Evolutionary conservation across 2,113 vertebrate genomes (phyloP).

Genomic region (Crotophaga sulcirostris): DNA sequence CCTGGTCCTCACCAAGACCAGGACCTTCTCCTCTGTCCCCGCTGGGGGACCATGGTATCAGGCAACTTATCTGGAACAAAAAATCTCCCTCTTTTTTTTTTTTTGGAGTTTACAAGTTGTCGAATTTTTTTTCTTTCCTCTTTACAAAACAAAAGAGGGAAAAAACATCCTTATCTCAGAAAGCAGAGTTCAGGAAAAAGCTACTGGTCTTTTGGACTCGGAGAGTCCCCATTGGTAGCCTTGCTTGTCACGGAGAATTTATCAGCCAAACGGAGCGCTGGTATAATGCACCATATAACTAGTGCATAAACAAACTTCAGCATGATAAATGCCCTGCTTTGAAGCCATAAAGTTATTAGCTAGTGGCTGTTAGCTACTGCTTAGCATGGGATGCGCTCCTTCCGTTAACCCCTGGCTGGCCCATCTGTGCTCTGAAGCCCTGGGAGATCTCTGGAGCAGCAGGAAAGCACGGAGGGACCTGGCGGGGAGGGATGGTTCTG

Average conservation of each 20-base stretch:
- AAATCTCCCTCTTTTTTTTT: background rate
- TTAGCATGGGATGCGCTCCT: conserved; percentile 45
- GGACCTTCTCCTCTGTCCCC: background rate
- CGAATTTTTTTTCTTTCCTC: background rate
- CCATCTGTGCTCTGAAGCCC: accelerated
- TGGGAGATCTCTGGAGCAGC: background rate
- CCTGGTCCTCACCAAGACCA: background rate
- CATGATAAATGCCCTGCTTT: conserved; percentile 86
- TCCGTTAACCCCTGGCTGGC: conserved; percentile 61
- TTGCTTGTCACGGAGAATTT: conserved; percentile 69
- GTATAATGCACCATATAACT: conserved; percentile 82
- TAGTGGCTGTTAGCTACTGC: conserved; percentile 74
- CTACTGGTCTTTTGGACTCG: conserved; percentile 73
- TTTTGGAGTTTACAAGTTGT: background rate
- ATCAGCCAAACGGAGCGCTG: conserved; percentile 79
- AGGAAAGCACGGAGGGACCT: background rate
- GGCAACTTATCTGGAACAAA: background rate
- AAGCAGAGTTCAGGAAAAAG: conserved; percentile 72
- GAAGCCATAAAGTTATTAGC: conserved; percentile 88
- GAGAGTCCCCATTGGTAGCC: conserved; percentile 56
- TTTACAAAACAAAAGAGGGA: conserved; percentile 52
- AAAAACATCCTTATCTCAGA: conserved; percentile 56
- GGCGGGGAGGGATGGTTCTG: background rate
- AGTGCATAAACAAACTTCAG: conserved; percentile 88
- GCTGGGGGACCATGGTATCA: accelerated